These are phyloP conservation scores for Pseudorectes ferrugineus DNA, from an alignment of 2,113 vertebrate species.

Conservation along the genomic window DNA sequence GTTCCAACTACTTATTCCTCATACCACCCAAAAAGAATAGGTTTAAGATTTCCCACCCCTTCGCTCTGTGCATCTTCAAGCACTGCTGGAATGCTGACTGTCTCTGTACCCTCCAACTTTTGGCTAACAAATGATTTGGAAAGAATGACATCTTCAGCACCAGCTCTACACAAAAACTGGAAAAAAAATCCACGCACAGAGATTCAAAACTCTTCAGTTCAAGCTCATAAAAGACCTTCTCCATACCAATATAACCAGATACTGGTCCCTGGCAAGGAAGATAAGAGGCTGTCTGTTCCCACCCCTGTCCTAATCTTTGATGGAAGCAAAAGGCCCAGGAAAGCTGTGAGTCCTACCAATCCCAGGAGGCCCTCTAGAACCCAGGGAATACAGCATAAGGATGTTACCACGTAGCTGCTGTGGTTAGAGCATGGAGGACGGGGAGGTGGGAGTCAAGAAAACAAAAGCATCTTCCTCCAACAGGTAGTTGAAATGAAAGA, in stretches of 20 bases:
- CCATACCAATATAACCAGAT: fast-evolving
- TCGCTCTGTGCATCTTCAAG: not conserved
- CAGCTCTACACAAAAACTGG: not conserved
- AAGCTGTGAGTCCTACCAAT: not conserved
- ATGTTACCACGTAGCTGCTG: not conserved
- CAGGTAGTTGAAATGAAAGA: not conserved
- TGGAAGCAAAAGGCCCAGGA: not conserved
- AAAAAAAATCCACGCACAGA: fast-evolving
- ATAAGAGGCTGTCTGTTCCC: not conserved
- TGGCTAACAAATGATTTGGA: not conserved
- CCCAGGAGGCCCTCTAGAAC: not conserved
- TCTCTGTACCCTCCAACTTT: not conserved
- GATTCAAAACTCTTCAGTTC: not conserved
- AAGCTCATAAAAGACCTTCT: not conserved
- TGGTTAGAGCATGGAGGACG: fast-evolving
- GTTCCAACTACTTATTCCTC: not conserved
- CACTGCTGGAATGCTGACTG: not conserved
- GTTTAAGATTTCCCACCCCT: not conserved
- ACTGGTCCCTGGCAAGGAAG: not conserved
- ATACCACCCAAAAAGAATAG: not conserved
- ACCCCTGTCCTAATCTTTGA: not conserved
- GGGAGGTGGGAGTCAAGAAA: fast-evolving
- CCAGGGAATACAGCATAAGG: not conserved
- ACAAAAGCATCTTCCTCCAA: not conserved
- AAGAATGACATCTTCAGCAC: not conserved